Percentiles rank a stretch among this genome's conserved stretches.
phyloP scores from a whole-genome alignment of 2,113 vertebrate genomes.

The Dolichotis patagonum region DNA sequence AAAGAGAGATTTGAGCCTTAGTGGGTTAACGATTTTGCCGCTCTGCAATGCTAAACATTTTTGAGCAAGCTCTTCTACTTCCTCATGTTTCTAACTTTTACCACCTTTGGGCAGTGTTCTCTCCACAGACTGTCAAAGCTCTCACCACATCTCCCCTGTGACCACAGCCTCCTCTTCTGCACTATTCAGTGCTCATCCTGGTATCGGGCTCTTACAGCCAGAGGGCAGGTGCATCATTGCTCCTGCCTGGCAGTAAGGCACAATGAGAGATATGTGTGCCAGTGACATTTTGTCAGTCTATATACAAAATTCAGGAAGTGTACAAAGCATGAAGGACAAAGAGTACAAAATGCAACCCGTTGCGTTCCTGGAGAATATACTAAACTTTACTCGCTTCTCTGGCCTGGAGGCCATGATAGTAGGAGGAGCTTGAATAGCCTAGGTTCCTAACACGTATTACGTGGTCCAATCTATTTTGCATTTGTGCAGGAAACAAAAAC shows the following conservation, averaged over 20 bases:
- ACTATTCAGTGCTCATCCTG: background rate
- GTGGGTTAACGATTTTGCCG: background rate
- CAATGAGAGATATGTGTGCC: no score
- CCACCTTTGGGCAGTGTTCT: background rate
- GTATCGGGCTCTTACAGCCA: background rate
- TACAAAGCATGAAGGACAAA: background rate
- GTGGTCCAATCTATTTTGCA: background rate
- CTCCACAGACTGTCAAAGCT: background rate
- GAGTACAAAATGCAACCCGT: background rate
- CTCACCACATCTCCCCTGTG: background rate
- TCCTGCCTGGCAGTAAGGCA: background rate
- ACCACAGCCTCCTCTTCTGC: background rate
- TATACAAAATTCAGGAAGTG: background rate
- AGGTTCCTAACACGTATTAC: no score
- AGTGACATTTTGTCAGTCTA: background rate
- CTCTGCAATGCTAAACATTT: conserved; percentile 38
- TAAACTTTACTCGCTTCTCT: background rate
- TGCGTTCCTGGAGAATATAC: background rate
- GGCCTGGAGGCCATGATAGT: accelerated
- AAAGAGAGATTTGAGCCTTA: background rate
- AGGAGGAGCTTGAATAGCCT: background rate
- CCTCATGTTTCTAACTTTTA: background rate
- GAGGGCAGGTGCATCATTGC: background rate
- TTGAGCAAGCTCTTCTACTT: background rate
- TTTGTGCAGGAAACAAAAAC: background rate